phyloP scores from a whole-genome alignment of 1,140 invertebrate species.

The Calycopis cecrops region DNA sequence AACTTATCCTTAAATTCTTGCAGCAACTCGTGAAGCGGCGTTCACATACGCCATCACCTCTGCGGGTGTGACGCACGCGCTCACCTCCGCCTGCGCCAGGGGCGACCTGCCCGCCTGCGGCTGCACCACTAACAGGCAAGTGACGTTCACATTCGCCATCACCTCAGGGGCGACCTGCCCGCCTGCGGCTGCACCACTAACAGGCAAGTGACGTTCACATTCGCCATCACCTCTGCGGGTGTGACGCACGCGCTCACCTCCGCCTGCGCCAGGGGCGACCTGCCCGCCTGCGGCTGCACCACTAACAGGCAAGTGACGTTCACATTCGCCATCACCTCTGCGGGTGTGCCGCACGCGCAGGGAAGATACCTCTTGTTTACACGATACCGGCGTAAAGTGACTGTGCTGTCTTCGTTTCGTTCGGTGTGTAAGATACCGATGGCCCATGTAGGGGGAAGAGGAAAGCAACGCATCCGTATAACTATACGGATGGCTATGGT shows the following conservation, averaged over 20 bases:
- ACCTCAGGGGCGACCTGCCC: too few relatives aligned
- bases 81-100: conserved; percentile 92
- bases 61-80: conserved; percentile 91
- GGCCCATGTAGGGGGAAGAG: too few relatives aligned
- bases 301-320: conserved; percentile 45
- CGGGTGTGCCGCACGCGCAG: conserved; percentile 91
- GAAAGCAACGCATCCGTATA: too few relatives aligned
- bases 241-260: conserved; percentile 93
- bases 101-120: conserved; percentile 93
- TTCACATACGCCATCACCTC: conserved; percentile 94
- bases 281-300: conserved; percentile 90
- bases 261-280: conserved; percentile 92
- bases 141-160: too few relatives aligned
- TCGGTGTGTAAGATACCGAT: too few relatives aligned
- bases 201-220: conserved; percentile 95
- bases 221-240: conserved; percentile 92
- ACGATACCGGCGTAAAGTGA: too few relatives aligned
- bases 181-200: too few relatives aligned
- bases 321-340: too few relatives aligned
- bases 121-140: conserved; percentile 76
- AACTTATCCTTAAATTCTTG: conserved; percentile 11
- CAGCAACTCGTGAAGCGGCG: conserved; percentile 93
- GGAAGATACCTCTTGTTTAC: too few relatives aligned
- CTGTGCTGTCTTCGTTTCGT: too few relatives aligned
- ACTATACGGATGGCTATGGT: too few relatives aligned